Evolutionary conservation across 2,797 vertebrate genomes (phyloP).

Genomic region (Petrocephalus schoutedeni): DNA sequence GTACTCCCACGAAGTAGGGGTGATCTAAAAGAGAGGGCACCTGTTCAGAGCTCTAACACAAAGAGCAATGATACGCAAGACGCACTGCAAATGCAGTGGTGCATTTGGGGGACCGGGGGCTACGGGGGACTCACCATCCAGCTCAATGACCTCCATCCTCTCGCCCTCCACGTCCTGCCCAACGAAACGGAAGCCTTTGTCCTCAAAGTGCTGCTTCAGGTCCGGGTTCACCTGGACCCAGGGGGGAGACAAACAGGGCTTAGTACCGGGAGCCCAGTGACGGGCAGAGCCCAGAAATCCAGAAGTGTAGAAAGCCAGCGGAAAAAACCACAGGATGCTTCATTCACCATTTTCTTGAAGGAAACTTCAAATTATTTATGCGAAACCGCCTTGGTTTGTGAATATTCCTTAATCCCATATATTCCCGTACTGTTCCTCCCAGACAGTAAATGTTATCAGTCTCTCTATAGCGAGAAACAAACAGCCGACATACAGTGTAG

Average conservation of each 20-base stretch:
- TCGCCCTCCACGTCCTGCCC: constrained; percentile 89
- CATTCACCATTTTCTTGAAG: neutral
- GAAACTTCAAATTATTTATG: neutral
- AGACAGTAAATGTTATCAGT: neutral
- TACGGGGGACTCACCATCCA: constrained; percentile 69
- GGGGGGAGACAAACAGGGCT: neutral
- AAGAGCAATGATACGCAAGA: neutral
- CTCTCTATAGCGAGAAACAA: neutral
- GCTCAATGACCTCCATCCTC: constrained; percentile 88
- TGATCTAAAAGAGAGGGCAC: constrained; percentile 66
- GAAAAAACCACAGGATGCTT: neutral
- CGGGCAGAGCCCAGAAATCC: neutral
- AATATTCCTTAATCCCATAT: neutral
- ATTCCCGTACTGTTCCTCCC: neutral
- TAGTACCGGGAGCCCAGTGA: neutral
- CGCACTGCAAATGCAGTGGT: neutral
- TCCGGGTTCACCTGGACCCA: constrained; percentile 82
- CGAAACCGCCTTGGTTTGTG: neutral
- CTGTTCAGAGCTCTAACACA: neutral
- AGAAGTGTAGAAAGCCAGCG: too few species aligned
- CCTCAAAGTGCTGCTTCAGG: constrained; percentile 77
- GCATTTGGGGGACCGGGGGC: neutral
- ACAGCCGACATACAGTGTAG: neutral
- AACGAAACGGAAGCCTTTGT: constrained; percentile 81
- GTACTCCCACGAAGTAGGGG: constrained; percentile 88